phyloP scores from a whole-genome alignment of 2,888 invertebrate genomes.

The Noctua janthina region DNA sequence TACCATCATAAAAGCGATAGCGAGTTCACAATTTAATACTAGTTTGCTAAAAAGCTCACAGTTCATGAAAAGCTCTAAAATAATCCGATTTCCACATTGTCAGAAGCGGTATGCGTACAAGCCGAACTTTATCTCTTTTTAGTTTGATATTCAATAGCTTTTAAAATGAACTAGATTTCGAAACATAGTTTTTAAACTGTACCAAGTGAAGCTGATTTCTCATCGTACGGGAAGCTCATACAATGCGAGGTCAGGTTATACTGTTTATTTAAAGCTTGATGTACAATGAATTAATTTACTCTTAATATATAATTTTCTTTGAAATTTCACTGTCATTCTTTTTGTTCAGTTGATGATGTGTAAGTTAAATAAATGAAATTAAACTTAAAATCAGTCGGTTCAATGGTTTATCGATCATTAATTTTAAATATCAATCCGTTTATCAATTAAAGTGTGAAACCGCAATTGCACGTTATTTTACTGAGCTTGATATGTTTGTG shows the following conservation, averaged over 20 bases:
- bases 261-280: no score
- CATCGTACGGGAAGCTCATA: no score
- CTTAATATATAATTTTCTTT: not conserved
- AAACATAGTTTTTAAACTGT: not conserved
- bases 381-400: no score
- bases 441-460: no score
- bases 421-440: no score
- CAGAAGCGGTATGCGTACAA: not conserved
- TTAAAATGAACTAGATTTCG: not conserved
- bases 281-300: not conserved
- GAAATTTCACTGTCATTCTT: not conserved
- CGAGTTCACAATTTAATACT: not conserved
- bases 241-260: no score
- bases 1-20: not conserved
- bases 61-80: constrained; percentile 4
- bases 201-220: no score
- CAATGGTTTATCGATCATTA: no score
- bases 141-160: constrained; percentile 8
- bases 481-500: no score
- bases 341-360: not conserved
- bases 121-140: not conserved
- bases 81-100: constrained; percentile 15
- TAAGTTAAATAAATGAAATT: no score
- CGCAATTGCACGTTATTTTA: no score
- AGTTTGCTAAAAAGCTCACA: not conserved